Percentiles rank a stretch among this genome's conserved stretches.
Evolutionary conservation across 2,888 invertebrate species (phyloP).

Genomic region (Scaptomyza parva): DNA sequence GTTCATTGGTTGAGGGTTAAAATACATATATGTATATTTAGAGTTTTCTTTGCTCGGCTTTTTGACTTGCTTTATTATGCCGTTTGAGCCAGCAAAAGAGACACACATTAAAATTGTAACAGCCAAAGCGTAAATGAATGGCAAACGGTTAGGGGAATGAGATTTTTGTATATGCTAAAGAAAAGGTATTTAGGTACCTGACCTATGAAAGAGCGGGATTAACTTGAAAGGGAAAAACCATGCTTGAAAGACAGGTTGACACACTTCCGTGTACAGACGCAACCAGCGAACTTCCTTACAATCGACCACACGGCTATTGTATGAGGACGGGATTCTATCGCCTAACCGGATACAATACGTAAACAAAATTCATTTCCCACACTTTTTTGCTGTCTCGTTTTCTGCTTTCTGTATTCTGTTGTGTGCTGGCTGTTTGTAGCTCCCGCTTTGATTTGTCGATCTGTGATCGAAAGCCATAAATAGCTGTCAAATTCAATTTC

Average conservation of each 20-base stretch:
- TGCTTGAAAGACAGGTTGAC: slow-evolving; percentile 40
- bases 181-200: slow-evolving; percentile 34
- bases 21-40: background rate
- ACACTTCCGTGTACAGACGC: slow-evolving; percentile 56
- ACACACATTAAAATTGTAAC: slow-evolving; percentile 75
- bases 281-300: slow-evolving; percentile 59
- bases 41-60: slow-evolving; percentile 7
- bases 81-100: slow-evolving; percentile 55
- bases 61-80: slow-evolving; percentile 66
- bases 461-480: slow-evolving; percentile 64
- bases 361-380: slow-evolving; percentile 72
- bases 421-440: slow-evolving; percentile 24
- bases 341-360: slow-evolving; percentile 61
- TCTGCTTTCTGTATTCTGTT: background rate
- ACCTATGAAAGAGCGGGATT: background rate
- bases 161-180: slow-evolving; percentile 15
- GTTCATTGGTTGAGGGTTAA: too few species aligned
- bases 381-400: slow-evolving; percentile 51
- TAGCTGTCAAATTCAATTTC: slow-evolving; percentile 71
- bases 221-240: background rate
- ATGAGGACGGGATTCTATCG: slow-evolving; percentile 15
- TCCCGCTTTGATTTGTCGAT: slow-evolving; percentile 57
- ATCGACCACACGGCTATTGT: slow-evolving; percentile 63
- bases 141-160: slow-evolving; percentile 12
- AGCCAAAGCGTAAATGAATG: slow-evolving; percentile 30